These are phyloP conservation scores for Tiliacea aurago DNA, from an alignment of 2,888 invertebrate species.

Conservation along the genomic window DNA sequence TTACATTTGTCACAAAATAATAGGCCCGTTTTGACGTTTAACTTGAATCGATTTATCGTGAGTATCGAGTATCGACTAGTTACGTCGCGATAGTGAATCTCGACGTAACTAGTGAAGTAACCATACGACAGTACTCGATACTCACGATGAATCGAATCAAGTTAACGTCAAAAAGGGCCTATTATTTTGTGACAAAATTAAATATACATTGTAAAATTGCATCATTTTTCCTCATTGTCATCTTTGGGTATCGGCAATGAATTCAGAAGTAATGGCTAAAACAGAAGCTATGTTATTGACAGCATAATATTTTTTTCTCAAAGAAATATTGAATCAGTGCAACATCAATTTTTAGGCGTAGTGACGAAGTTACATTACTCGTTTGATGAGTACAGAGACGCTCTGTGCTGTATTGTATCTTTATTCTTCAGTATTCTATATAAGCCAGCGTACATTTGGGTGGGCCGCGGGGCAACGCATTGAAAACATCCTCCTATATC, in stretches of 20 bases:
- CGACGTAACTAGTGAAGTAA: too few relatives aligned
- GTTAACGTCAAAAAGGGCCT: too few relatives aligned
- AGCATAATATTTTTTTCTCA: neutral
- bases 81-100: too few relatives aligned
- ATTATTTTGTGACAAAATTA: too few relatives aligned
- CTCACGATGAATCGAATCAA: too few relatives aligned
- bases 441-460: neutral
- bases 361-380: neutral
- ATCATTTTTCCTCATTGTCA: too few relatives aligned
- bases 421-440: neutral
- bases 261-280: neutral
- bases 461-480: neutral
- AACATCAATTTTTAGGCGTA: neutral
- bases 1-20: too few relatives aligned
- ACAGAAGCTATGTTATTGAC: neutral
- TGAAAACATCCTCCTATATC: neutral
- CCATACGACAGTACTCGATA: too few relatives aligned
- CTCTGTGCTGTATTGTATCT: neutral
- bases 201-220: constrained; percentile 23
- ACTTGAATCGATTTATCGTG: too few relatives aligned
- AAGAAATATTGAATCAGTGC: neutral
- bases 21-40: too few relatives aligned
- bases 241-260: neutral
- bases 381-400: neutral
- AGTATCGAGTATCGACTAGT: too few relatives aligned